These are phyloP conservation scores for Melipona beecheii DNA, from an alignment of 2,888 invertebrate genomes.

Conservation along the genomic window DNA sequence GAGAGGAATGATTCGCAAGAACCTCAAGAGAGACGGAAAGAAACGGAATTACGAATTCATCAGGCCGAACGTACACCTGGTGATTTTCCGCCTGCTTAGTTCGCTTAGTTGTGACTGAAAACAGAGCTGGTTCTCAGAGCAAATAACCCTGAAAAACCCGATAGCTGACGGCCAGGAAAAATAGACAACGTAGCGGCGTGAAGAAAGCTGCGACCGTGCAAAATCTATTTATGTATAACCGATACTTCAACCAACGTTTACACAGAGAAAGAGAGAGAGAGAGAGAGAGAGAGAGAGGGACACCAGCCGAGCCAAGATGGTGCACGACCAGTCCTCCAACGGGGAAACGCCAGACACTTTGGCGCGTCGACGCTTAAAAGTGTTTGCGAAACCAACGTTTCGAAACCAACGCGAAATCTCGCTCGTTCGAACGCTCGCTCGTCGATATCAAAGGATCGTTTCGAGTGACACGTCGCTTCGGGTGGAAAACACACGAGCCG, in stretches of 20 bases:
- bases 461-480: background rate
- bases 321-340: conserved; percentile 10
- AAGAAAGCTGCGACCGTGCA: conserved; percentile 55
- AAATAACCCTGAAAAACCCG: conserved; percentile 60
- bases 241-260: conserved; percentile 56
- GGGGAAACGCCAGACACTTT: conserved; percentile 32
- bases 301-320: conserved; percentile 33
- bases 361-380: conserved; percentile 1
- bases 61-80: background rate
- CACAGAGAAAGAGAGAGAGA: background rate
- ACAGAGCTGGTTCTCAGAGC: conserved; percentile 33
- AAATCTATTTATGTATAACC: conserved; percentile 71
- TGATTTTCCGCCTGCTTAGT: conserved; percentile 12
- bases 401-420: conserved; percentile 1
- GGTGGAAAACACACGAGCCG: background rate
- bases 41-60: conserved; percentile 6
- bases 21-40: background rate
- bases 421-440: background rate
- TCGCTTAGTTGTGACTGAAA: conserved; percentile 40
- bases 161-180: conserved; percentile 54
- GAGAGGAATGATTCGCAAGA: background rate
- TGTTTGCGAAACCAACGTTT: conserved; percentile 3
- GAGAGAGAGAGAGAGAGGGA: background rate
- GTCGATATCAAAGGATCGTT: conserved; percentile 17
- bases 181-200: conserved; percentile 41